Base-by-base conservation (phyloP, 1,140 invertebrate species). In the Drosophila ficusphila region DNA sequence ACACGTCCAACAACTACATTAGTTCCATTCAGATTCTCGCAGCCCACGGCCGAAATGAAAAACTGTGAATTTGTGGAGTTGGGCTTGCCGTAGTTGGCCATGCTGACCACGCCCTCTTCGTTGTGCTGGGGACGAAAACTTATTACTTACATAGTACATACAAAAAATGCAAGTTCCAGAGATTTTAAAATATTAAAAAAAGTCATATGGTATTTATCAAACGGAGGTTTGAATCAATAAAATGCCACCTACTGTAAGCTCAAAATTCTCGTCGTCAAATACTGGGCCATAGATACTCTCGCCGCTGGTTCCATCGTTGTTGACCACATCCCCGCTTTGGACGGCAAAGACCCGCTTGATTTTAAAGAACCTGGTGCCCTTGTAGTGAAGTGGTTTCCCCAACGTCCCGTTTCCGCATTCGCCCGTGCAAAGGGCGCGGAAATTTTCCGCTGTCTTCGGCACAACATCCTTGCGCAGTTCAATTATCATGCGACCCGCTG, bases 51-150 rank as follows among this genome's bases (percentile, higher is more conserved):
- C 2, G 97, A 98, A 16, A 99, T 97, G 79, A 98, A 98, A 92
- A 99, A 99, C 92, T 99, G 98, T 5, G 97, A 98, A 52, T 95
- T 97, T 89, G 99, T 99, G 34, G 96, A 96, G 90, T 99, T 94
- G 2, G 95, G 95, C 11, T 90, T 90, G 4, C 97, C 97, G 76
- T 94, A 94, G 92, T 99, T 99, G 0, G 96, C 97, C 97, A 98
- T 98, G 68, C 97, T 97, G 1, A 99, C 91, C 3, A 96, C 93
- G 53, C 96, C 96, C 31, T 91, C 92, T 9, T 94, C 92, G 12
- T 72, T 78, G 90, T 97, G 94, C 74, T 77, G 49, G n/a, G 18
- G 16, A 3, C 31, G 23, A 3, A 46, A n/a, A n/a, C n/a, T 44
- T 36, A 31, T 18, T 0, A 18, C 18, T 41, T 19, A 51, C n/a